Percentiles rank a stretch among this genome's conserved stretches.
phyloP scores from a whole-genome alignment of 2,113 vertebrate species.

The Tor tambroides region DNA sequence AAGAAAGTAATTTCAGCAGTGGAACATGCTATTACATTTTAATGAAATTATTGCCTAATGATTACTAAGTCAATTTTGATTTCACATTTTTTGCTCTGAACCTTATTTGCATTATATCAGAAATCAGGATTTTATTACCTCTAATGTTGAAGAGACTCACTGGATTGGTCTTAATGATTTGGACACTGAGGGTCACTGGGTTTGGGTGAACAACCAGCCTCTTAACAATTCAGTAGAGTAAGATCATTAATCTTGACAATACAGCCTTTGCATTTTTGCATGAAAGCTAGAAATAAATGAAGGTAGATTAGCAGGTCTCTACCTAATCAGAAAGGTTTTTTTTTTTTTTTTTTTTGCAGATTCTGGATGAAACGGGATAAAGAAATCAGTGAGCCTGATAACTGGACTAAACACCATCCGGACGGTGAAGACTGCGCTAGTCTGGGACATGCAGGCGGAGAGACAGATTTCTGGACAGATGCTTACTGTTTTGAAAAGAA shows the following conservation, averaged over 20 bases:
- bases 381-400: conserved; percentile 29
- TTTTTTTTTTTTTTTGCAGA: background rate
- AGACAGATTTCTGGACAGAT: conserved; percentile 29
- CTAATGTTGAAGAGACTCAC: background rate
- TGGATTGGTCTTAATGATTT: conserved; percentile 60
- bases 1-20: no score
- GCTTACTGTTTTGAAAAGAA: conserved; percentile 18
- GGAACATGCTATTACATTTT: no score
- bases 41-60: no score
- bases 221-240: background rate
- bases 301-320: no score
- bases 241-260: background rate
- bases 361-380: conserved; percentile 12
- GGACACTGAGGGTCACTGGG: conserved; percentile 51
- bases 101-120: no score
- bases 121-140: conserved; percentile 36
- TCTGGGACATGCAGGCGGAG: background rate
- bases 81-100: no score
- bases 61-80: no score
- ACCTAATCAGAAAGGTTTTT: no score
- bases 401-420: conserved; percentile 19
- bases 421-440: conserved; percentile 36
- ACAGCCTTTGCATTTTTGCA: no score
- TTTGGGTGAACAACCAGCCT: conserved; percentile 52
- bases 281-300: no score